phyloP scores from a whole-genome alignment of 2,888 invertebrate species.

The Chymomyza caudatula region DNA sequence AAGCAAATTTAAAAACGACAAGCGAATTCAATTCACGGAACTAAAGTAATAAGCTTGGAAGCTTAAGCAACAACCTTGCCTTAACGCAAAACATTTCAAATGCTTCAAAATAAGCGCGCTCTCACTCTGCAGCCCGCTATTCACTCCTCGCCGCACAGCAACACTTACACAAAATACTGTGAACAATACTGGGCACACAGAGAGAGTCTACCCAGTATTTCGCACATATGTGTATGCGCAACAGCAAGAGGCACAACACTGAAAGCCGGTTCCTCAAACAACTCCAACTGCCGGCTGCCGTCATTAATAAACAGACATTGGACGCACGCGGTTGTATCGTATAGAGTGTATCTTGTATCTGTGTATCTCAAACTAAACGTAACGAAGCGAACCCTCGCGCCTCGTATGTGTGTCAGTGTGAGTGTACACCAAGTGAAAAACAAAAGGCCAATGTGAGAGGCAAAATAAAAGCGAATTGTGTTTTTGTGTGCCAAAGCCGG shows the following conservation, averaged over 20 bases:
- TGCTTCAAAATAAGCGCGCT: constrained; percentile 27
- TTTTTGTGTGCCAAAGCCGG: constrained; percentile 6
- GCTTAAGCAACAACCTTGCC: background rate
- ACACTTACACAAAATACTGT: constrained; percentile 29
- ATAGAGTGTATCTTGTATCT: background rate
- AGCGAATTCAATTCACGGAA: background rate
- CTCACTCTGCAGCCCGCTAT: constrained; percentile 4
- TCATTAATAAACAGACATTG: constrained; percentile 68
- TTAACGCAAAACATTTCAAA: background rate
- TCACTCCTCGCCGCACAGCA: constrained; percentile 41
- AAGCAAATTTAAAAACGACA: no score
- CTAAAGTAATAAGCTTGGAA: no score
- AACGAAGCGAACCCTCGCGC: background rate
- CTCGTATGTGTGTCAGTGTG: background rate
- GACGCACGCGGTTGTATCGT: constrained; percentile 58
- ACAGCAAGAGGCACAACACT: constrained; percentile 14
- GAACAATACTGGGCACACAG: constrained; percentile 41
- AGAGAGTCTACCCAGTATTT: constrained; percentile 39
- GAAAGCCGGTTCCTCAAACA: constrained; percentile 49
- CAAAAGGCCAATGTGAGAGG: background rate
- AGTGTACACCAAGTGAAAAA: background rate
- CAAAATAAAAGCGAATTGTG: constrained; percentile 17
- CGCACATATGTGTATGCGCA: constrained; percentile 6
- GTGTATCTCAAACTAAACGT: background rate
- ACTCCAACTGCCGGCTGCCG: constrained; percentile 38